These are phyloP conservation scores for Ctenopoma kingsleyae DNA, from an alignment of 2,797 vertebrate species.

Conservation along the genomic window DNA sequence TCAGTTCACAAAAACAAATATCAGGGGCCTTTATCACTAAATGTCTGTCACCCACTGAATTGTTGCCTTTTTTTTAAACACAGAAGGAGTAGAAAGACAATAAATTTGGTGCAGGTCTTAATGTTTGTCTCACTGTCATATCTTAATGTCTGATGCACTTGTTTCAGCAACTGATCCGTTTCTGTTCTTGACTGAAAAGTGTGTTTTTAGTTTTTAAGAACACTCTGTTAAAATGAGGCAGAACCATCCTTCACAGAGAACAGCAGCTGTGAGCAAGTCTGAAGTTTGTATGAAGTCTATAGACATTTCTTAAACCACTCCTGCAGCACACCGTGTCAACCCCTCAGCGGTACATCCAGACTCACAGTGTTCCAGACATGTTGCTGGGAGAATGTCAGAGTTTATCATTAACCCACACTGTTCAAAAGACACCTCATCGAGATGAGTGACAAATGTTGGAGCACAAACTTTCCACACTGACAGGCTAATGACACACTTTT, in stretches of 20 bases:
- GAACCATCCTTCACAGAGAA: background rate
- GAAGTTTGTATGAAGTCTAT: background rate
- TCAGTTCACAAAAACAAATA: background rate
- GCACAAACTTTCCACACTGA: slow-evolving; percentile 11
- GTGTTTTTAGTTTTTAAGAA: background rate
- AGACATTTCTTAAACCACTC: slow-evolving; percentile 1
- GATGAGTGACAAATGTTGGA: slow-evolving; percentile 15
- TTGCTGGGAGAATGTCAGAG: background rate
- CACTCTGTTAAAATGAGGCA: background rate
- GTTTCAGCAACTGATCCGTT: background rate
- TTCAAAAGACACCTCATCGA: slow-evolving; percentile 27
- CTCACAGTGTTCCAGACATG: background rate
- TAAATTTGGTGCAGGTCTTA: background rate
- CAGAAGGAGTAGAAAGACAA: background rate
- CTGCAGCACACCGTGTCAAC: slow-evolving; percentile 5
- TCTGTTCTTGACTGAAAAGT: background rate
- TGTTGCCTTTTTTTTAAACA: background rate
- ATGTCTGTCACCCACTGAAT: background rate
- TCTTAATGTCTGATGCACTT: background rate
- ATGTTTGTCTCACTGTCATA: background rate
- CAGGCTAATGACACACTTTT: slow-evolving; percentile 34
- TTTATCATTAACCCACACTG: background rate
- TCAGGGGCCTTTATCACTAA: background rate
- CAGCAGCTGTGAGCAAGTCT: slow-evolving; percentile 6
- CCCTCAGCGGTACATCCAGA: background rate